Conservation (phyloP, 2,113 vertebrate species). For the Passer montanus region DNA sequence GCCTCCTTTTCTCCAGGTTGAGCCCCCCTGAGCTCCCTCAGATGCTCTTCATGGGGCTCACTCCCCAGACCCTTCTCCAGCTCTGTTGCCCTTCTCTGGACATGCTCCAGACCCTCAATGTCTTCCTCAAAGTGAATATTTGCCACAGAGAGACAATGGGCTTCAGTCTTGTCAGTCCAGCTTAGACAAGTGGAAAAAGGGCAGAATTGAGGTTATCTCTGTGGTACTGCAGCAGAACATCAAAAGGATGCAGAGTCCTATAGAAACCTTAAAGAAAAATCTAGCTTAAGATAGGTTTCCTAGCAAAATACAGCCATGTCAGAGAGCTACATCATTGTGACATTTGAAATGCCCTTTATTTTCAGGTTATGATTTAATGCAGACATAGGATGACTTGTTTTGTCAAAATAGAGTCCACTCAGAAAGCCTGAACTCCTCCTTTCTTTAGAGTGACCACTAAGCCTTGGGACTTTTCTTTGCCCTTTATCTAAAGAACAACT, state of each 20-base stretch:
- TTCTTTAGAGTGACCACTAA: neutral
- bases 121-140: neutral
- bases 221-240: neutral
- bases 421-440: neutral
- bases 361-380: slow-evolving; percentile 13
- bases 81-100: neutral
- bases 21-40: neutral
- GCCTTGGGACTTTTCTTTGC: neutral
- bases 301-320: neutral
- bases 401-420: neutral
- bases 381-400: neutral
- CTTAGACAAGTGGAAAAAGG: neutral
- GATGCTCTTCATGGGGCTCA: neutral
- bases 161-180: neutral
- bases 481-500: neutral
- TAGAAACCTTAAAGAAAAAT: neutral
- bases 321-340: neutral
- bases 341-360: slow-evolving; percentile 51
- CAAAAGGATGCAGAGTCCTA: neutral
- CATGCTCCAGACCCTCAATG: neutral
- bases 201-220: neutral
- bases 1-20: neutral
- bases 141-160: neutral
- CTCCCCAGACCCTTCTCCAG: neutral
- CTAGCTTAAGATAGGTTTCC: neutral